Evolutionary conservation across 1,140 invertebrate species (phyloP), one percentile per base, ranked within the genome.

Genomic region (Idris sp.): DNA sequence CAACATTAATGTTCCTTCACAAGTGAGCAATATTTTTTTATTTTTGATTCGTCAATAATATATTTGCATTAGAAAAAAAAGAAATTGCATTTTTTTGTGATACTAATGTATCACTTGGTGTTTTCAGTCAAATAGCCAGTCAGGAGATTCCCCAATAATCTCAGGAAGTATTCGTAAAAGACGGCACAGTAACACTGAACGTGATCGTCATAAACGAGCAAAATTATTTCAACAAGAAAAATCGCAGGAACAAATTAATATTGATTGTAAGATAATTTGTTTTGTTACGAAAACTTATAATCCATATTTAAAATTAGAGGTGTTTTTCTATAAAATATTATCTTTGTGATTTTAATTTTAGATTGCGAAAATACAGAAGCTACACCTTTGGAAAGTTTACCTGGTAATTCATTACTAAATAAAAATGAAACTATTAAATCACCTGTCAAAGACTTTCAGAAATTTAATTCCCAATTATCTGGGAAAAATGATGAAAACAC

Each of bases 1-100:
- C n/a, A 88, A 88, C 61, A 88, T 88, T 8, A 87, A 81, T 77
- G 82, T 87, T 38, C 85, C 84, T 15, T 72, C 84, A 13, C 84
- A 86, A 77, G 84, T 85, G 71, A 49, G 33, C 4, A 8, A 38
- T 16, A 9, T 18, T 38, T 22, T 22, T 22, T 22, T 22, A 22
- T 22, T 6, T 22, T 6, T 22, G 19, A 22, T 22, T 22, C 19
- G 19, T 6, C 19, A 22, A 22, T 4, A 22, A 22, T 22, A 22
- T 22, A 22, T 6, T 6, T 6, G 19, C 19, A 22, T 22, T 2
- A 4, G 6, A 22, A 22, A 6, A 22, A 22, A 22, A 22, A 22
- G n/a, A 6, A 30, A 30, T 30, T 30, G 4, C 8, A n/a, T n/a
- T n/a, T n/a, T n/a, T n/a, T n/a, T n/a, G n/a, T n/a, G n/a, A n/a